phyloP scores from a whole-genome alignment of 2,113 vertebrate species.

The Pygoscelis adeliae region DNA sequence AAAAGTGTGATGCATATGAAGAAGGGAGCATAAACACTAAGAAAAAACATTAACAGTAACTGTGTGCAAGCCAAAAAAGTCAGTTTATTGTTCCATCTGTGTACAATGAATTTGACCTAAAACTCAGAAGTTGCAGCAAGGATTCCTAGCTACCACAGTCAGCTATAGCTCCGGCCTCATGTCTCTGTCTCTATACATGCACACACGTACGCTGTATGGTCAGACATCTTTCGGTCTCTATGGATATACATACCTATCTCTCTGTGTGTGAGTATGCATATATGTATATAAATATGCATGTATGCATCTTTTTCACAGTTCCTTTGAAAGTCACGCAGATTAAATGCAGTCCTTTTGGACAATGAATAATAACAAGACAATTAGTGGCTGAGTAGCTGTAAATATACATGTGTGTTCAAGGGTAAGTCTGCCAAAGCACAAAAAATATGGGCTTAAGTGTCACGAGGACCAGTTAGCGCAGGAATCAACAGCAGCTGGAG shows the following conservation, averaged over 20 bases:
- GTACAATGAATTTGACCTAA: neutral
- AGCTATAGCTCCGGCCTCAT: neutral
- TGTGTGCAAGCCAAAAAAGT: neutral
- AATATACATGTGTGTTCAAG: neutral
- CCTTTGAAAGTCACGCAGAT: neutral
- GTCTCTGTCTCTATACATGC: neutral
- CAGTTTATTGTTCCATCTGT: neutral
- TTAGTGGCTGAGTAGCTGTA: neutral
- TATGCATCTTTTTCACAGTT: neutral
- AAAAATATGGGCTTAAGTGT: neutral
- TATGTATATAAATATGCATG: neutral
- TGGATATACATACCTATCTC: neutral
- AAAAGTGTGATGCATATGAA: neutral
- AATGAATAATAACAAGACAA: neutral
- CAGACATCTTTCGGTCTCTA: neutral
- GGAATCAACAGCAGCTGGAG: neutral
- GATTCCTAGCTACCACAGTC: neutral
- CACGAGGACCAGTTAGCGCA: neutral
- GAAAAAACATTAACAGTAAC: neutral
- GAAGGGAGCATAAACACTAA: neutral
- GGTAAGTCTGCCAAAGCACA: neutral
- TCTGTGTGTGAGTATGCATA: neutral
- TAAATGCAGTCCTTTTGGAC: neutral
- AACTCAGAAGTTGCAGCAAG: neutral
- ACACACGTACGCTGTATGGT: rapidly evolving